Base-by-base conservation (phyloP, 2,113 vertebrate species). In the Emydocephalus ijimae region DNA sequence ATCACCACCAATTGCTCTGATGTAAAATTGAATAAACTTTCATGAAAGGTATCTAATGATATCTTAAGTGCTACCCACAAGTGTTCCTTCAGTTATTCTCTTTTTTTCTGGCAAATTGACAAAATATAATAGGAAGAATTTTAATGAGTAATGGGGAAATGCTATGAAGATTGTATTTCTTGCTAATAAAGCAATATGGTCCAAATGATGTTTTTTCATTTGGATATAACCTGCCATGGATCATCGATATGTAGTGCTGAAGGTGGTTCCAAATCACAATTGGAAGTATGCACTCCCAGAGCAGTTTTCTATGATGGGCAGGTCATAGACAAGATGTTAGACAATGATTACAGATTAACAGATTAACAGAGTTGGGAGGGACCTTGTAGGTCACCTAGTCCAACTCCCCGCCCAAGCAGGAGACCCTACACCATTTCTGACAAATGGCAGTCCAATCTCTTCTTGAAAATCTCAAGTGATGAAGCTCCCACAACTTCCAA, bases 1-100 rank as follows among this genome's bases (percentile, higher is more conserved):
- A 43, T 45, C 86, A 89, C 92, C 96, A 95, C 29, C 87, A 95
- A 91, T 93, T 92, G 86, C 92, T 93, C 93, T 93, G 95, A 94
- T 94, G 93, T 85, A 50, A 87, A 45, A 91, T 85, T 88, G 95
- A 95, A 93, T 86, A 90, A 94, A 95, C 94, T 89, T 56, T 69
- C 87, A 85, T 95, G 94, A 96, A 95, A 94, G 94, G 89, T 69
- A 5, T 94, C 93, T 95, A 96, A 95, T 69, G 93, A 52, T 94
- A 94, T 52, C 94, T 94, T 94, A 94, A 95, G 64, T 95, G 29
- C 93, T 96, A 85, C 90, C 88, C 93, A 93, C 94, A 94, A 95
- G 64, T 94, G 94, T 94, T 96, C 91, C 94, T 95, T 96, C 96
- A 21, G 90, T 91, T 90, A 69, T 57, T 54, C 57, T 93, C 21